Percentiles rank a stretch among this genome's conserved stretches.
These are phyloP conservation scores for Megathymus violae DNA, from an alignment of 1,140 invertebrate genomes.

Conservation along the genomic window DNA sequence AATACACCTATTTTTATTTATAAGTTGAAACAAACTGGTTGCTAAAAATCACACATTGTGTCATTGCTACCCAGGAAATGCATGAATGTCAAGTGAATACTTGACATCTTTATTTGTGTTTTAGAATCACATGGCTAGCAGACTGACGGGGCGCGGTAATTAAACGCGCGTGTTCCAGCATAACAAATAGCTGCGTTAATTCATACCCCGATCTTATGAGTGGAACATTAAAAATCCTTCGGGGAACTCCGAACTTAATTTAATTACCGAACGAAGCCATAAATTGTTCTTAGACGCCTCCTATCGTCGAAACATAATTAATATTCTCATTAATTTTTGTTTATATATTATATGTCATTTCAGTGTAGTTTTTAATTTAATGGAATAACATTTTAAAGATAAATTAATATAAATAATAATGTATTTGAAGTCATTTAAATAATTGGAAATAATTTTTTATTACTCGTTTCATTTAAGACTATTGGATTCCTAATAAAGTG, in stretches of 20 bases:
- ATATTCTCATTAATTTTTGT: constrained; percentile 35
- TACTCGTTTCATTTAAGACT: no score
- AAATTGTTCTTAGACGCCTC: constrained; percentile 51
- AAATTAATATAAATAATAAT: no score
- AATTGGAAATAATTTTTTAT: no score
- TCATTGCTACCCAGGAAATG: no score
- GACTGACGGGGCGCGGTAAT: constrained; percentile 57
- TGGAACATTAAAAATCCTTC: constrained; percentile 64
- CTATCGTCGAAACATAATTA: constrained; percentile 33
- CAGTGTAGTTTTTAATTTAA: no score
- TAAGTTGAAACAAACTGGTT: no score
- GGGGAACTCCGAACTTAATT: constrained; percentile 59
- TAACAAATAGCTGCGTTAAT: constrained; percentile 67
- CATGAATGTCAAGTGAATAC: constrained; percentile 24
- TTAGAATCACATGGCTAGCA: constrained; percentile 27
- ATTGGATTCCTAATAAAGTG: no score
- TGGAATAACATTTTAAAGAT: no score
- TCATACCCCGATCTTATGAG: constrained; percentile 69
- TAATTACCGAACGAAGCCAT: constrained; percentile 62
- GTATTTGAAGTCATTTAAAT: no score
- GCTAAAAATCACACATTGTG: no score
- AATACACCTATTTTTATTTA: no score
- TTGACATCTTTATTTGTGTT: constrained; percentile 30
- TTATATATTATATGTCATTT: constrained; percentile 5
- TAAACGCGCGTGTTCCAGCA: constrained; percentile 58